These are phyloP conservation scores for Diadromus collaris DNA, from an alignment of 2,888 invertebrate species.

Conservation along the genomic window DNA sequence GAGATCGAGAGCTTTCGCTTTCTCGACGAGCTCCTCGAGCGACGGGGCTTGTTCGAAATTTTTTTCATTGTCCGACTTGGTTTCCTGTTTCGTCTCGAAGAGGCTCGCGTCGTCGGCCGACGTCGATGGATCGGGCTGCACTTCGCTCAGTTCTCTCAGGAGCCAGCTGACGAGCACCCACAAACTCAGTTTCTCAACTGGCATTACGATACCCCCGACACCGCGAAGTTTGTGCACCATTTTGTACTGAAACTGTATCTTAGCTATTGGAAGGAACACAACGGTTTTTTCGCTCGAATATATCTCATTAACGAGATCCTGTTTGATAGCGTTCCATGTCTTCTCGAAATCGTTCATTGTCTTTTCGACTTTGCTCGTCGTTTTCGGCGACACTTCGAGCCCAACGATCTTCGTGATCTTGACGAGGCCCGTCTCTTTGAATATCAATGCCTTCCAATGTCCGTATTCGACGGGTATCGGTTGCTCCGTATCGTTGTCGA, in stretches of 20 bases:
- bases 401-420: slow-evolving; percentile 54
- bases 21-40: slow-evolving; percentile 18
- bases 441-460: slow-evolving; percentile 60
- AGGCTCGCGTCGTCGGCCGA: not conserved
- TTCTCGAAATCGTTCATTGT: slow-evolving; percentile 64
- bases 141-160: slow-evolving; percentile 67
- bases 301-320: slow-evolving; percentile 72
- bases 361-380: slow-evolving; percentile 10
- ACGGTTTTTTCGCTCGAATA: slow-evolving; percentile 64
- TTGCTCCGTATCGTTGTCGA: slow-evolving; percentile 43
- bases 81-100: not conserved
- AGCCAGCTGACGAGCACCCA: slow-evolving; percentile 71
- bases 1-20: not conserved
- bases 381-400: not conserved
- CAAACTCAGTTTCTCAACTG: slow-evolving; percentile 59
- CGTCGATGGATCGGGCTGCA: slow-evolving; percentile 28
- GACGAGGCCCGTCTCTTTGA: slow-evolving; percentile 51
- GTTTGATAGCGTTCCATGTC: slow-evolving; percentile 72
- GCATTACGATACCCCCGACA: slow-evolving; percentile 35
- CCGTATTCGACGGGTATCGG: slow-evolving; percentile 59
- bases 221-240: slow-evolving; percentile 68
- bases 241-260: slow-evolving; percentile 65
- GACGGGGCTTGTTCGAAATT: not conserved
- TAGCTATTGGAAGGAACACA: slow-evolving; percentile 64
- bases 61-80: not conserved